Base-by-base conservation (phyloP, 2,113 vertebrate genomes). In the Spheniscus mendiculus region DNA sequence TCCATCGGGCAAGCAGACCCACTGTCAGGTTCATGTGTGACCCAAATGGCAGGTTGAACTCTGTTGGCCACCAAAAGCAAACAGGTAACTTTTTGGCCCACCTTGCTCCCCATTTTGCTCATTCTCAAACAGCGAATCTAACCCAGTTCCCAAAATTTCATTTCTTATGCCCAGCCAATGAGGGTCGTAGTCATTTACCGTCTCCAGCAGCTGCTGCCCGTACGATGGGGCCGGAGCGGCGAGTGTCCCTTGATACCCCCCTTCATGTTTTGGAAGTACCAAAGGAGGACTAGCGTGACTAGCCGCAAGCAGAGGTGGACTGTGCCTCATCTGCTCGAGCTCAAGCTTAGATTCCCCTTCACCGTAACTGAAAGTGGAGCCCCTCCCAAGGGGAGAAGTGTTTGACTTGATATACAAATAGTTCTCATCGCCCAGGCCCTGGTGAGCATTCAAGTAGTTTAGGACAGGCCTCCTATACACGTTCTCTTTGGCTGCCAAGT, bases 401-500 rank as follows among this genome's bases (percentile, higher is more conserved):
- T 70, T 79, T 72, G 95, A 40, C 9, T 61, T 88, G n/a, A 26
- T 40, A 55, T 44, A 95, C 17, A 58, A 40, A 56, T 6, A 83
- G 83, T 42, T 91, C 44, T 95, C 90, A 65, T 47, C 14, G 1
- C 89, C 36, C 53, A 50, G 44, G 16, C 80, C 89, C 80, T 94
- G 95, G 70, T 59, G 93, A 71, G 42, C 38, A 55, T 17, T 77
- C 14, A 83, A 29, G n/a, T 47, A 93, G 81, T 85, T 93, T 32
- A 94, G 62, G 50, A 59, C 45, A 29, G 96, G 91, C 55, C 58
- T 91, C 42, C 62, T 74, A n/a, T 66, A 95, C 22, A 15, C 0
- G 21, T 95, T 95, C 50, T 97, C 95, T 59, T 97, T 96, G 47
- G 87, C 82, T 83, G 67, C 74, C 44, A 90, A 27, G n/a, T 94